Percentiles rank a stretch among this genome's conserved stretches.
Evolutionary conservation across 2,888 invertebrate genomes (phyloP).

Genomic region (Busseola fusca): DNA sequence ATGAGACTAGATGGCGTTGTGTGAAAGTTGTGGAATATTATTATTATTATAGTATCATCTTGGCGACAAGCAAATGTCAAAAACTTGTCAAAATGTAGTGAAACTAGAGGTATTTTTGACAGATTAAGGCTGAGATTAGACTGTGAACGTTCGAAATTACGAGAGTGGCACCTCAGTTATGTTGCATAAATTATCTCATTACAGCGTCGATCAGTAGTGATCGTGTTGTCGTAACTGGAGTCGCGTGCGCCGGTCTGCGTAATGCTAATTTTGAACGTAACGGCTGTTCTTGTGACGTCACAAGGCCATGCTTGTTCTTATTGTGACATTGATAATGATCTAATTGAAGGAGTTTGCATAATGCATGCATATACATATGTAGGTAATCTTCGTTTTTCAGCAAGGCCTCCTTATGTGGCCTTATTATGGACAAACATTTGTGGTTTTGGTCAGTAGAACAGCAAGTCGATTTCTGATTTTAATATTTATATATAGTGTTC

Average conservation of each 20-base stretch:
- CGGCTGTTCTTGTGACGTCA: conserved; percentile 14
- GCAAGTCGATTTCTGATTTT: too few relatives aligned
- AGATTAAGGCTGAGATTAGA: too few relatives aligned
- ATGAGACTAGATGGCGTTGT: too few relatives aligned
- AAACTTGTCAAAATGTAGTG: too few relatives aligned
- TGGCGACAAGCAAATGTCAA: too few relatives aligned
- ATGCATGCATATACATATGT: too few relatives aligned
- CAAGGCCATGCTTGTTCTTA: conserved; percentile 31
- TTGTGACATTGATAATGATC: conserved; percentile 36
- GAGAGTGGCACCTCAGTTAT: not conserved
- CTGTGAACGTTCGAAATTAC: too few relatives aligned
- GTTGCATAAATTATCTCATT: conserved; percentile 44
- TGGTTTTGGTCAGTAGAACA: not conserved
- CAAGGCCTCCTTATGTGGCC: not conserved
- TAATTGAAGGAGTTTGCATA: not conserved
- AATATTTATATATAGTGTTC: too few relatives aligned
- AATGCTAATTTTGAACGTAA: conserved; percentile 45
- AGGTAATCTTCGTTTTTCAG: not conserved
- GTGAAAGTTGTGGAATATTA: too few relatives aligned
- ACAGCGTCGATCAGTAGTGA: conserved; percentile 28
- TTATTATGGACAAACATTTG: not conserved
- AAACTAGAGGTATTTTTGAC: too few relatives aligned
- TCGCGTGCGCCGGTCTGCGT: conserved; percentile 45
- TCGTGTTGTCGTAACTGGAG: conserved; percentile 41
- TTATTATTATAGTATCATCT: too few relatives aligned